A percentile compares a stretch with the other conserved stretches of the same genome.
phyloP scores from a whole-genome alignment of 1,140 invertebrate genomes.

The Drosophila pandora region DNA sequence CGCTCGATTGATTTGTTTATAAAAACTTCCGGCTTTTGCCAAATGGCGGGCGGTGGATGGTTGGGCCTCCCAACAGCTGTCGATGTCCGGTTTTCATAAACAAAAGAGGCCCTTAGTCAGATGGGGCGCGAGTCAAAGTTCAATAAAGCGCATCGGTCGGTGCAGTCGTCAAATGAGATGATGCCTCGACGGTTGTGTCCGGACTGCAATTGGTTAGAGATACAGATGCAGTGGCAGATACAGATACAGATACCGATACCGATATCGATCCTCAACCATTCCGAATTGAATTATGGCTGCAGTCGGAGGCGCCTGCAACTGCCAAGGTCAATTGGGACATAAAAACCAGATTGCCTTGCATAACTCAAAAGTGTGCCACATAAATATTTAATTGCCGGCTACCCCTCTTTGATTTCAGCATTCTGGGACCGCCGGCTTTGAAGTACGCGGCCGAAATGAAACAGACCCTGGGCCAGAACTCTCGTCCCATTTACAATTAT shows the following conservation, averaged over 20 bases:
- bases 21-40: conserved; percentile 70
- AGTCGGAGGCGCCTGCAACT: conserved; percentile 12
- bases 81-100: conserved; percentile 50
- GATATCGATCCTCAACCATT: background rate
- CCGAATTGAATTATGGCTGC: conserved; percentile 28
- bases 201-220: conserved; percentile 18
- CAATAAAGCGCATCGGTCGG: conserved; percentile 33
- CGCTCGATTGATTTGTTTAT: conserved; percentile 80
- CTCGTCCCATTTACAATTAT: conserved; percentile 92
- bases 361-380: conserved; percentile 79
- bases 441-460: conserved; percentile 89
- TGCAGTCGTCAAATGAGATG: conserved; percentile 11
- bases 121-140: conserved; percentile 54
- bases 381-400: conserved; percentile 74
- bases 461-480: conserved; percentile 88
- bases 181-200: conserved; percentile 19
- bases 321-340: conserved; percentile 76
- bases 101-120: conserved; percentile 55
- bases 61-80: conserved; percentile 21
- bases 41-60: conserved; percentile 6
- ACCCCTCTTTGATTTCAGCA: conserved; percentile 84
- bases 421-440: conserved; percentile 91
- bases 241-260: conserved; percentile 7
- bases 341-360: conserved; percentile 71
- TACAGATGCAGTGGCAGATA: background rate